Base-by-base conservation (phyloP, 1,140 invertebrate genomes). In the Samia ricini region DNA sequence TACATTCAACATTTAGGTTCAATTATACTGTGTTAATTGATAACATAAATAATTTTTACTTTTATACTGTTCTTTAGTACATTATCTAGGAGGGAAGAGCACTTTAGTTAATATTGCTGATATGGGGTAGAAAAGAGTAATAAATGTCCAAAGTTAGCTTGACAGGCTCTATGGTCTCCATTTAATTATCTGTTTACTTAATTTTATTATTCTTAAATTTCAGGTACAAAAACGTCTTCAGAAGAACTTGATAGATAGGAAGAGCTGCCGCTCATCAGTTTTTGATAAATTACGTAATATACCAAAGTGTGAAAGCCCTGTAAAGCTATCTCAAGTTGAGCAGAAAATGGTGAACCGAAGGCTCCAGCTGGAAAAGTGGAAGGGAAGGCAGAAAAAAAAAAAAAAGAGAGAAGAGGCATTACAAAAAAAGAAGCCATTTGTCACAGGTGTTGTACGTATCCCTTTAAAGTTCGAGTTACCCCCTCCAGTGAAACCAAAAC, bases 341-440 rank as follows among this genome's bases (percentile, higher is more conserved):
- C 60, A 52, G 8, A 87, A 87, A 63, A 54, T 67, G 5, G 78
- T 81, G 36, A 71, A 85, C 33, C 75, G 85, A 33, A 74, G 66
- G 56, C 67, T 78, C 54, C 82, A 84, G 50, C 62, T 89, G 19
- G 77, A 84, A 57, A 83, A 81, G 76, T 89, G 86, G 86, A 89
- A 86, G 58, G 72, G 79, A 55, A 81, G n/a, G n/a, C n/a, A 88
- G 52, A 89, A 81, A 63, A 76, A 84, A 21, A 83, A 83, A 60
- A 76, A 77, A 50, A 86, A 82, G 50, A 79, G 73, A 21, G 76
- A 82, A 51, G 73, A 73, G 1, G 76, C 77, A 18, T 36, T 69
- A 7, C 70, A 75, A 1, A 89, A 89, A 56, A 85, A 81, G 63
- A 89, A 88, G 36, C 86, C 86, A 8, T 89, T 89, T 71, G 10